Evolutionary conservation across 92 coral and sea anemone genomes (phyloP), one percentile per base, ranked within the genome.

Genomic region (Nematostella vectensis): DNA sequence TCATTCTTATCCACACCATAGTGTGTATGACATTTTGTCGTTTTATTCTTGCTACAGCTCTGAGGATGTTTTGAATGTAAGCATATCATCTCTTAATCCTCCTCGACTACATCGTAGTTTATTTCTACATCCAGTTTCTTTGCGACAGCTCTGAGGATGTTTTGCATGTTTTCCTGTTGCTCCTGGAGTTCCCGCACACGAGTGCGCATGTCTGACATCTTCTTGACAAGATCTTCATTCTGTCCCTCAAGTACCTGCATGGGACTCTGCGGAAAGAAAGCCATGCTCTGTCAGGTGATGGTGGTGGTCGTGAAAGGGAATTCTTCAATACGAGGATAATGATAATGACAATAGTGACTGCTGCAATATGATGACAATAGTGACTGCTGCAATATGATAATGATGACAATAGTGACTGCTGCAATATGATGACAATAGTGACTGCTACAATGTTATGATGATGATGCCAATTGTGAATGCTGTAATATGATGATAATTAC

Each of bases 111-210:
- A 23, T 85, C 97, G 47, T 88, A 95, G 30, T 89, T 85, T 4
- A 89, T 83, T 50, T 65, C 55, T 44, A 80, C 75, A 11, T 82
- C 89, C 39, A 91, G 74, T 29, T 82, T 83, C 24, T 59, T 61
- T 2, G 86, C 98, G 22, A 91, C 74, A 16, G 88, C 98, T 22
- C 50, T 71, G 27, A 91, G 48, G 95, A 91, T 91, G 37, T 66
- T 47, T 50, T 81, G 84, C 15, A 91, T 59, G 51, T 74, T 67
- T 31, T 85, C 98, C 51, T 88, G 94, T 27, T 83, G 83, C 16
- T 11, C 33, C 48, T 82, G 93, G 77, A 91, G 56, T 3, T 75
- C 76, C 44, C 72, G 74, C 55, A 91, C 54, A 22, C 77, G 77
- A 18, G 52, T 50, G 26, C 81, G 85, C 27, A 91, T 23, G 19